A percentile compares a stretch with the other conserved stretches of the same genome.
phyloP scores from a whole-genome alignment of 2,888 invertebrate genomes.

The Drosophila formosana region DNA sequence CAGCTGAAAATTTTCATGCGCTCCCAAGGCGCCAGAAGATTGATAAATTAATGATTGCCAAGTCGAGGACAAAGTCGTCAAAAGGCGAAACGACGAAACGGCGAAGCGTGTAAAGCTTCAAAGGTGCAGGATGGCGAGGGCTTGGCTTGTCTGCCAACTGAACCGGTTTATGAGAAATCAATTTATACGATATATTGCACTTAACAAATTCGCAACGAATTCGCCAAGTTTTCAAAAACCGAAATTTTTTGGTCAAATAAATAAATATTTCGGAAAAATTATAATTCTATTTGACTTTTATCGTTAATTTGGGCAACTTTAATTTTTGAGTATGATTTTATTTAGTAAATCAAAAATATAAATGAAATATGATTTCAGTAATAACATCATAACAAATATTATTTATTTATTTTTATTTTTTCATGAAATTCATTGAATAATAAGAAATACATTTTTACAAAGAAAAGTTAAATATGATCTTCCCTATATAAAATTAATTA shows the following conservation, averaged over 20 bases:
- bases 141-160: constrained; percentile 13
- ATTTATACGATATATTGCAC: constrained; percentile 52
- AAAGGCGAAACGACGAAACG: constrained; percentile 32
- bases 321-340: no score
- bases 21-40: constrained; percentile 74
- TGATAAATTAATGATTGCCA: constrained; percentile 81
- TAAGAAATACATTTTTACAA: neutral
- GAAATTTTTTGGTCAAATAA: no score
- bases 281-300: no score
- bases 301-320: no score
- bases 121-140: constrained; percentile 32
- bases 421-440: neutral
- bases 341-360: no score
- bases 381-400: no score
- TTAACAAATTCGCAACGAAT: constrained; percentile 32
- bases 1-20: constrained; percentile 75
- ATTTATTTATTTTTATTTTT: no score
- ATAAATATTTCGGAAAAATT: no score
- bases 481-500: neutral
- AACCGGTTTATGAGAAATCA: constrained; percentile 70
- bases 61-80: constrained; percentile 62
- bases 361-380: no score
- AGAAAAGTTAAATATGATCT: neutral
- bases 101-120: constrained; percentile 48
- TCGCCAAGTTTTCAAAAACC: constrained; percentile 12